Conservation (phyloP, 2,113 vertebrate genomes). For the Spermophilus dauricus region DNA sequence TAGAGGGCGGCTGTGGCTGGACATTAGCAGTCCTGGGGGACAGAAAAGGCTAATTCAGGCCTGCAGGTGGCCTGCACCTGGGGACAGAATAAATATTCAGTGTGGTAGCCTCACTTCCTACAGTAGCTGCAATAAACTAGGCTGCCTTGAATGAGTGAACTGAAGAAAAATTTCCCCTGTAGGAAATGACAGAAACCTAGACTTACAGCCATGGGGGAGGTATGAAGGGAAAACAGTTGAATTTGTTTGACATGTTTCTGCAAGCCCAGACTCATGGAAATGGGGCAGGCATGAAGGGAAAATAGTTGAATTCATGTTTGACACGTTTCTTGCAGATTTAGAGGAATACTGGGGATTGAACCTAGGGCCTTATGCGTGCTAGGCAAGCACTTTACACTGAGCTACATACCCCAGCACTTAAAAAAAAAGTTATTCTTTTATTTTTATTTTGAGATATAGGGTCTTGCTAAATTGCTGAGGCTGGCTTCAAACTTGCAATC, state of each 20-base stretch:
- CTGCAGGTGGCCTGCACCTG: slow-evolving; percentile 88
- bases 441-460: not conserved
- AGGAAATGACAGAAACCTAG: not conserved
- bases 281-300: not conserved
- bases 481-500: not conserved
- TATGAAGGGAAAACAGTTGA: not conserved
- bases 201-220: not conserved
- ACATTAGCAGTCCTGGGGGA: slow-evolving; percentile 47
- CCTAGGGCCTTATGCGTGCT: not conserved
- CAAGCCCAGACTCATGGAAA: not conserved
- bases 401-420: not conserved
- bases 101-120: slow-evolving; percentile 78
- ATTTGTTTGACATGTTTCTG: not conserved
- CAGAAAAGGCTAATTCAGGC: slow-evolving; percentile 53
- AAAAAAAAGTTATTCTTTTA: not conserved
- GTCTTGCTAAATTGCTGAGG: not conserved
- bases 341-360: not conserved
- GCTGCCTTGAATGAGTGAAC: slow-evolving; percentile 73
- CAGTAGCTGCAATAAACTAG: slow-evolving; percentile 80
- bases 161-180: slow-evolving; percentile 70
- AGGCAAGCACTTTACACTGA: not conserved
- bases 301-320: not conserved
- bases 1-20: slow-evolving; percentile 28
- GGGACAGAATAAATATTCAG: slow-evolving; percentile 72
- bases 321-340: not conserved